Percentiles rank a stretch among this genome's conserved stretches.
phyloP scores from a whole-genome alignment of 1,140 invertebrate species.

The Trichonephila clavata region DNA sequence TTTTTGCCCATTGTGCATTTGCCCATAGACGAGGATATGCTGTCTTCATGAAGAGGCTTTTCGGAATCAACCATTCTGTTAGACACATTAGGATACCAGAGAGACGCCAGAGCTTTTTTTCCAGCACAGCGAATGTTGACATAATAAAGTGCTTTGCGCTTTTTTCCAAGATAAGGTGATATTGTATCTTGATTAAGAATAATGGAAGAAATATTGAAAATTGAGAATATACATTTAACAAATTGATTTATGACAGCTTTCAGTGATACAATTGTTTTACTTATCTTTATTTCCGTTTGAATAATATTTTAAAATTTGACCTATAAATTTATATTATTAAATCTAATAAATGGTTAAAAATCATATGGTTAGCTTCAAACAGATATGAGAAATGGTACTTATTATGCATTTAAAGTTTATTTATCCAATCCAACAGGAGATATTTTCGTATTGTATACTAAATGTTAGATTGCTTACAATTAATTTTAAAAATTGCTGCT shows the following conservation, averaged over 20 bases:
- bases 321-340: too few species aligned
- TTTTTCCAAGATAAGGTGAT: constrained; percentile 4
- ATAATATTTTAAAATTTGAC: too few species aligned
- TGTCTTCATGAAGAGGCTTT: background rate
- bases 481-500: too few species aligned
- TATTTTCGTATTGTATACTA: too few species aligned
- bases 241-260: constrained; percentile 47
- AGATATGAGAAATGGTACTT: too few species aligned
- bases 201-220: constrained; percentile 21
- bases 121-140: background rate
- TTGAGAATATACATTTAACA: background rate
- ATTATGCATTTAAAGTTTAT: too few species aligned
- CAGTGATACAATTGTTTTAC: constrained; percentile 31
- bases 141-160: constrained; percentile 44
- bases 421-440: too few species aligned
- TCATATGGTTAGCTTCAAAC: too few species aligned
- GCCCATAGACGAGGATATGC: too few species aligned
- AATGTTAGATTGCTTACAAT: too few species aligned
- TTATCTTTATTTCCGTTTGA: background rate
- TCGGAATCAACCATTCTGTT: background rate
- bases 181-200: constrained; percentile 14
- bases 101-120: background rate
- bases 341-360: too few species aligned
- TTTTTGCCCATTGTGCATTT: background rate
- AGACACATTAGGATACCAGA: background rate